Conservation (phyloP, 2,888 invertebrate species). For the Epistrophe grossulariae region DNA sequence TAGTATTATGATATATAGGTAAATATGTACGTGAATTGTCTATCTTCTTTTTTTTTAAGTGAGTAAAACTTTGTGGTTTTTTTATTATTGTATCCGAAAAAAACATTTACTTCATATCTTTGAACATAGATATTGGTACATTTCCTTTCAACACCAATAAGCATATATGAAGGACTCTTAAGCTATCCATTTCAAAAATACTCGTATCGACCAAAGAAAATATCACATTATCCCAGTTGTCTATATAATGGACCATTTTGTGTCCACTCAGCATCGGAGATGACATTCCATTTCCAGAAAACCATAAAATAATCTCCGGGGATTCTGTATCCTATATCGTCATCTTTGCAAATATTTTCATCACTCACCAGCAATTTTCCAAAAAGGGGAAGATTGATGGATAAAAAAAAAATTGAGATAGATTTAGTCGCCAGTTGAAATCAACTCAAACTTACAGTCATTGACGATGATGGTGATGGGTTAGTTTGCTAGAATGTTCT, state of each 20-base stretch:
- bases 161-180: not conserved
- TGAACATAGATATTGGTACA: not conserved
- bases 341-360: conserved; percentile 56
- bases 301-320: conserved; percentile 67
- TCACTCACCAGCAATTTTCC: conserved; percentile 69
- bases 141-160: conserved; percentile 16
- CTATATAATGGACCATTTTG: conserved; percentile 55
- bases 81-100: not conserved
- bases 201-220: conserved; percentile 2
- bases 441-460: conserved; percentile 11
- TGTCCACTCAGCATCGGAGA: conserved; percentile 64
- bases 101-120: not conserved
- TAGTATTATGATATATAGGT: too few species aligned
- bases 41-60: too few species aligned
- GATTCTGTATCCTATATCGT: conserved; percentile 51
- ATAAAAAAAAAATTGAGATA: not conserved
- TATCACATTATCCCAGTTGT: conserved; percentile 49
- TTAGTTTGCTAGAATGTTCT: not conserved
- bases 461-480: not conserved
- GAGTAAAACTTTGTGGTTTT: not conserved
- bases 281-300: conserved; percentile 61
- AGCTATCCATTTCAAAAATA: conserved; percentile 13
- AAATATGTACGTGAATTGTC: too few species aligned
- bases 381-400: conserved; percentile 28
- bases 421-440: not conserved